Evolutionary conservation across 2,888 invertebrate species (phyloP), one percentile per base, ranked within the genome.

Genomic region (Amphipyra tragopoginis): DNA sequence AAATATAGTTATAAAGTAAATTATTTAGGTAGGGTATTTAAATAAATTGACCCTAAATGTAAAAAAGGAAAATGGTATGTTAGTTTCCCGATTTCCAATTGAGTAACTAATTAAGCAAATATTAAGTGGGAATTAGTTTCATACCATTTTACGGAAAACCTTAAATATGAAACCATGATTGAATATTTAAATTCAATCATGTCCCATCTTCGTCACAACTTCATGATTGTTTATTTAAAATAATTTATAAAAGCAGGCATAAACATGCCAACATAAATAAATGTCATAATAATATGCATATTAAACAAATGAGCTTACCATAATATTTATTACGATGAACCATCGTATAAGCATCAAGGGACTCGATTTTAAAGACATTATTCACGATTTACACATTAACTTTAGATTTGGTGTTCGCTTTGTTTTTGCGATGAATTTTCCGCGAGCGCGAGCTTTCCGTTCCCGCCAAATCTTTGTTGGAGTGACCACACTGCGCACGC

Each of bases 301-400:
- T 72, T 71, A 69, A 75, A 77, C 58, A 65, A 73, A 70, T 74
- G 54, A 65, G 79, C 93, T 93, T 91, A 93, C 93, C 93, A 90
- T 78, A 75, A 89, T 72, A 86, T 85, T 87, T 75, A 89, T 76
- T 67, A 89, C 84, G 82, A 88, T 77, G 83, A 90, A 79, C 86
- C 87, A 92, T 86, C 85, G 88, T 76, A 91, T 84, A 80, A 86
- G 78, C 81, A 83, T 84, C 74, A 84, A 80, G 61, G 70, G 66
- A 75, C 82, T 83, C 74, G 84, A 77, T 76, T 82, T 84, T 65
- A 80, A 68, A 63, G 80, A 79, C 88, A 88, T 87, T 82, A 77
- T 90, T 87, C 90, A 90, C 90, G 88, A 74, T 77, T 82, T 69
- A 73, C 92, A 93, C 93, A 89, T 89, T 87, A 89, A 90, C 83